A percentile compares a stretch with the other conserved stretches of the same genome.
Conservation (phyloP, 2,797 vertebrate genomes). For the Novumbra hubbsi region DNA sequence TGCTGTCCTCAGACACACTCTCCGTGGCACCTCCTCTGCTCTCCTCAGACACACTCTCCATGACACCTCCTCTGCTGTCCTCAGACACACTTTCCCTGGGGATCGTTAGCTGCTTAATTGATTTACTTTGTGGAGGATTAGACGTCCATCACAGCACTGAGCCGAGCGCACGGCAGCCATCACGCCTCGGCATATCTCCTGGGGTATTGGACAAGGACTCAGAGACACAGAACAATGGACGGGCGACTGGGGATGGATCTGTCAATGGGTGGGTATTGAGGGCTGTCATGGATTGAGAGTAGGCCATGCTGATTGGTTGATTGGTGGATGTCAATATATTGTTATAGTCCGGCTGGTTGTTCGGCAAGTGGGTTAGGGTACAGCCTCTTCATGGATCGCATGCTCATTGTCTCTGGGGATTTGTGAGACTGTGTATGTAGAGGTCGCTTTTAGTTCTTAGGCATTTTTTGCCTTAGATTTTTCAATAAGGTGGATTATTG, state of each 20-base stretch:
- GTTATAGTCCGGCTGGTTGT: constrained; percentile 46
- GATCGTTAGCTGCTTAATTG: constrained; percentile 63
- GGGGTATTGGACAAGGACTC: neutral
- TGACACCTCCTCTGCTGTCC: neutral
- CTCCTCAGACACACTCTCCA: neutral
- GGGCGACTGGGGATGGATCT: constrained; percentile 45
- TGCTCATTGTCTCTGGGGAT: neutral
- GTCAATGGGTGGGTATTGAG: constrained; percentile 63
- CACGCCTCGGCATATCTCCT: constrained; percentile 37
- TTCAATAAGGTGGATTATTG: neutral
- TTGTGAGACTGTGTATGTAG: neutral
- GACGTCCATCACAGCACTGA: constrained; percentile 52
- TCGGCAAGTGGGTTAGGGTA: constrained; percentile 56
- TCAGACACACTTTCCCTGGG: constrained; percentile 45
- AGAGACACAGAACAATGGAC: neutral
- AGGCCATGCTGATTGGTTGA: constrained; percentile 59
- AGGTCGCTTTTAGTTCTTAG: neutral
- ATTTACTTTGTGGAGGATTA: constrained; percentile 70
- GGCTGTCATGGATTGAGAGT: constrained; percentile 52
- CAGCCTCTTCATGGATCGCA: neutral
- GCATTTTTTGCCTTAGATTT: neutral
- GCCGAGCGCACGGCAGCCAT: neutral
- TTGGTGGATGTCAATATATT: constrained; percentile 65
- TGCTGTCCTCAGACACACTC: neutral
- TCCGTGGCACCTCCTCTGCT: too few relatives aligned